phyloP scores from a whole-genome alignment of 2,888 invertebrate genomes.

The Drosophila mimica region DNA sequence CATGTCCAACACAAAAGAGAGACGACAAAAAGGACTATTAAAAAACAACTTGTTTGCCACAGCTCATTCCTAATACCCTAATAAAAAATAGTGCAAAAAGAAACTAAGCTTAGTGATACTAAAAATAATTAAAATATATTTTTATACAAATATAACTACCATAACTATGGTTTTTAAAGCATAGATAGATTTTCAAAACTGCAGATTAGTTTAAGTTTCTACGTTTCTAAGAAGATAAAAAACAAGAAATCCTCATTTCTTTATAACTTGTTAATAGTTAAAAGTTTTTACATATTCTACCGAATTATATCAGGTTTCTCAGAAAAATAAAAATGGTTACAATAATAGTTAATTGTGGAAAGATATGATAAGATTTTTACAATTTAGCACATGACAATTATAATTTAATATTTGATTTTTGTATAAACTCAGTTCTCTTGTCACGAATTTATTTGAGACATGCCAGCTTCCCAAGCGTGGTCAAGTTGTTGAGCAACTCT shows the following conservation, averaged over 20 bases:
- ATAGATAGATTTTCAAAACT: too few relatives aligned
- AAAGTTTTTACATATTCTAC: background rate
- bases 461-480: background rate
- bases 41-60: slow-evolving; percentile 15
- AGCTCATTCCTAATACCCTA: slow-evolving; percentile 21
- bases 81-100: background rate
- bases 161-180: too few relatives aligned
- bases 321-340: background rate
- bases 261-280: background rate
- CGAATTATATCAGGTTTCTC: background rate
- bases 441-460: background rate
- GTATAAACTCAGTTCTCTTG: background rate
- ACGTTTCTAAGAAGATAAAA: too few relatives aligned
- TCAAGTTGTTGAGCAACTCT: background rate
- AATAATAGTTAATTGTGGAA: background rate
- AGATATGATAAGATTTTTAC: background rate
- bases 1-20: slow-evolving; percentile 50
- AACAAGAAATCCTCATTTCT: background rate
- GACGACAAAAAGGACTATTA: slow-evolving; percentile 48
- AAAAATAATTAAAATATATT: background rate
- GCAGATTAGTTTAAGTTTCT: too few relatives aligned
- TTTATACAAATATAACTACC: background rate
- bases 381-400: background rate
- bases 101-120: background rate
- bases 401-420: background rate